phyloP scores from a whole-genome alignment of 2,888 invertebrate genomes.

The Hyposoter dolosus region DNA sequence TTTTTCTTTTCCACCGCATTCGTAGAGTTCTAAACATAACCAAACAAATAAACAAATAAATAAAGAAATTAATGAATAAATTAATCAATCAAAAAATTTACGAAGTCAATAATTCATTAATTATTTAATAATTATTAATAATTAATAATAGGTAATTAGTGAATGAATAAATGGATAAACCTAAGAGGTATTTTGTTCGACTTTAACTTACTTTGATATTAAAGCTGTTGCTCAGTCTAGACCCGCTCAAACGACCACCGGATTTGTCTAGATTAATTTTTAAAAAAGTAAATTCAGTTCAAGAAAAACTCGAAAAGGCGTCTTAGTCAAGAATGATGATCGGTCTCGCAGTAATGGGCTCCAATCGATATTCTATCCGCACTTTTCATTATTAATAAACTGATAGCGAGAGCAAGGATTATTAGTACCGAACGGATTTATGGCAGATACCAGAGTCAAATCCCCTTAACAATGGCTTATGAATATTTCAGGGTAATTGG shows the following conservation, averaged over 20 bases:
- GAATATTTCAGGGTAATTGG: slow-evolving; percentile 11
- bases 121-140: too few relatives aligned
- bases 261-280: slow-evolving; percentile 51
- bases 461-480: slow-evolving; percentile 18
- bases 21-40: slow-evolving; percentile 35
- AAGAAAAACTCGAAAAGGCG: not conserved
- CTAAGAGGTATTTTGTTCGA: not conserved
- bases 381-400: not conserved
- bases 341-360: not conserved
- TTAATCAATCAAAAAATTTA: too few relatives aligned
- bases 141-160: too few relatives aligned
- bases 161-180: too few relatives aligned
- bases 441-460: not conserved
- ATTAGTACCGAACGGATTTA: not conserved
- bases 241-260: slow-evolving; percentile 42
- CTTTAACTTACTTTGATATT: slow-evolving; percentile 49
- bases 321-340: not conserved
- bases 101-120: too few relatives aligned
- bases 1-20: slow-evolving; percentile 38
- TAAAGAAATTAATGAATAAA: too few relatives aligned
- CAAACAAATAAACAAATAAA: not conserved
- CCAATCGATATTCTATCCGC: not conserved
- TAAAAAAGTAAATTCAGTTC: not conserved
- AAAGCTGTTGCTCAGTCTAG: slow-evolving; percentile 46
- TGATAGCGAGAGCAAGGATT: not conserved